Conservation (phyloP, 2,113 vertebrate genomes). For the Tinamus guttatus region DNA sequence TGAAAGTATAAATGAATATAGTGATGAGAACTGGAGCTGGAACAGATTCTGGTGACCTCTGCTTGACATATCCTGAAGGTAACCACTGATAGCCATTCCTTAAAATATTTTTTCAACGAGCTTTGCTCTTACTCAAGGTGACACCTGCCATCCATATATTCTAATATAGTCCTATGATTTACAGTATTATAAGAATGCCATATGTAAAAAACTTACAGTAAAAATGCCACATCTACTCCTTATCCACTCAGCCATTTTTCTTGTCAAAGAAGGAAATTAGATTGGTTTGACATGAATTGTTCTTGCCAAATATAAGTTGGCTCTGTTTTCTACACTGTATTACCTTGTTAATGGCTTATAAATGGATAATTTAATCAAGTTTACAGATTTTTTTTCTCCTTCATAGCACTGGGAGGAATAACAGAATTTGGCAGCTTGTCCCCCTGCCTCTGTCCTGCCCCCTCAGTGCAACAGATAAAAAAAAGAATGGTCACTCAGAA, state of each 20-base stretch:
- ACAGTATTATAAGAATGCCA: background rate
- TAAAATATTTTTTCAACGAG: background rate
- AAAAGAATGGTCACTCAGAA: background rate
- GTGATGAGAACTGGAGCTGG: background rate
- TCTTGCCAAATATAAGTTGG: slow-evolving; percentile 13
- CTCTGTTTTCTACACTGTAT: background rate
- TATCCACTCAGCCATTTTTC: background rate
- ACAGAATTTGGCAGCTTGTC: background rate
- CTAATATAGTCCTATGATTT: background rate
- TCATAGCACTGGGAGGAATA: background rate
- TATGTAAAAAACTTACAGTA: background rate
- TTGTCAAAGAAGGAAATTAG: background rate
- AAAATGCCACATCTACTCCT: background rate
- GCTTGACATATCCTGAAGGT: background rate
- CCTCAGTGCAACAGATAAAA: background rate
- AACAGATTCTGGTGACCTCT: background rate
- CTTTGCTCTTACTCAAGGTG: background rate
- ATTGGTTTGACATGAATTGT: slow-evolving; percentile 30
- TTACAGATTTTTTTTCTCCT: background rate
- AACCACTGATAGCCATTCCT: background rate
- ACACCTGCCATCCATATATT: background rate
- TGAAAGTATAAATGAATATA: background rate
- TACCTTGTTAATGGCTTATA: background rate
- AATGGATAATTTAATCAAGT: background rate
- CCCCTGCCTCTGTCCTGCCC: background rate